These are phyloP conservation scores for Vireo altiloquus DNA, from an alignment of 2,113 vertebrate genomes.

Conservation along the genomic window DNA sequence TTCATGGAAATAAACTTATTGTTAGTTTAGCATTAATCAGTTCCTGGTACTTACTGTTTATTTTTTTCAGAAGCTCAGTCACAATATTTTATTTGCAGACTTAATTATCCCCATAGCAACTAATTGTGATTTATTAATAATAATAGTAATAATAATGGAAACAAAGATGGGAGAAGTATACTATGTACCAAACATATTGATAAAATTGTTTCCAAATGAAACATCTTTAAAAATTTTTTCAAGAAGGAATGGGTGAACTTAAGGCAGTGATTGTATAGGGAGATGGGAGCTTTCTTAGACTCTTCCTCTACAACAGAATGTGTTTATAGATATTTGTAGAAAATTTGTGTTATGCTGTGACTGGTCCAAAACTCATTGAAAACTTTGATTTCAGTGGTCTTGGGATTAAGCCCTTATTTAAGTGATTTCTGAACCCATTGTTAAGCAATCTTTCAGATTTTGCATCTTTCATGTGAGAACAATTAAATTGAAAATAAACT, in stretches of 20 bases:
- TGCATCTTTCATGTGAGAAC: background rate
- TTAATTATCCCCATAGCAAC: background rate
- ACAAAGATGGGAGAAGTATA: background rate
- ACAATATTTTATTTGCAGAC: slow-evolving; percentile 7
- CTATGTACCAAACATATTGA: background rate
- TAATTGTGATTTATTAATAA: slow-evolving; percentile 4
- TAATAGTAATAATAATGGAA: background rate
- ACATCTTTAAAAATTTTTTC: background rate
- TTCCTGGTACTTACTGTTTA: background rate
- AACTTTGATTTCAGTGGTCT: background rate
- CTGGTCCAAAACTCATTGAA: background rate
- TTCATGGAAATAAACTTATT: background rate
- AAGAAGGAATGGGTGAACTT: background rate
- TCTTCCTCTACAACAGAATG: background rate
- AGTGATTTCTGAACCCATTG: background rate
- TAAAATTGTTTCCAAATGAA: background rate
- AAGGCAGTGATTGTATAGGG: background rate
- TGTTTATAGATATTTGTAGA: background rate
- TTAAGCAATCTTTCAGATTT: background rate
- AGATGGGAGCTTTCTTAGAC: background rate
- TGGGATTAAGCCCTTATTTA: background rate
- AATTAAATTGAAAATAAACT: background rate
- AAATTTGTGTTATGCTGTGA: background rate
- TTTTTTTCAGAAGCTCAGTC: background rate
- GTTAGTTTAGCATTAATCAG: background rate